Conservation (phyloP, 2,888 invertebrate genomes). For the Leptinotarsa haldemani region DNA sequence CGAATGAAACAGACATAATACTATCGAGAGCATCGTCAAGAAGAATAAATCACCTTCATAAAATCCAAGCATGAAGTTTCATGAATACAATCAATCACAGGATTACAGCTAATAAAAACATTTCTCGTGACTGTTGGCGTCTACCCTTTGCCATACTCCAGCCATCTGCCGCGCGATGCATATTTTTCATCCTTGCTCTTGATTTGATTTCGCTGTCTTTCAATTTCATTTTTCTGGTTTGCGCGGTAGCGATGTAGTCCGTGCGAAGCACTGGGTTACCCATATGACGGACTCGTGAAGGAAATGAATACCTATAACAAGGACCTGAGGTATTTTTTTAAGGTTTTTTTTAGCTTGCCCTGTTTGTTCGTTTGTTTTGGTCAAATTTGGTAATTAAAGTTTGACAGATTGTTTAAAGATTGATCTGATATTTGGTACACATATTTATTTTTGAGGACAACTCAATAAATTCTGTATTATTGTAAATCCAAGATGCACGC, state of each 20-base stretch:
- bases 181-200: conserved; percentile 62
- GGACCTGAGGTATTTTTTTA: too few species aligned
- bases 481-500: too few species aligned
- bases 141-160: conserved; percentile 61
- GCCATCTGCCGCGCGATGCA: conserved; percentile 61
- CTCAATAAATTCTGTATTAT: too few species aligned
- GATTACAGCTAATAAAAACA: conserved; percentile 68
- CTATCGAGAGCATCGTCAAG: conserved; percentile 2
- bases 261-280: not conserved
- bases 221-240: conserved; percentile 49
- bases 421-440: too few species aligned
- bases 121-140: conserved; percentile 62
- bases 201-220: conserved; percentile 59
- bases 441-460: too few species aligned
- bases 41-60: conserved; percentile 40
- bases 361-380: too few species aligned
- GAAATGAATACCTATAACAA: not conserved
- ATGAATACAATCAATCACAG: conserved; percentile 66
- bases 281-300: conserved; percentile 2
- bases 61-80: conserved; percentile 45
- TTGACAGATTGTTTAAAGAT: too few species aligned
- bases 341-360: too few species aligned
- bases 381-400: too few species aligned
- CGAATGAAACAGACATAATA: not conserved
- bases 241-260: not conserved